Evolutionary conservation across 2,888 invertebrate genomes (phyloP), one percentile per base, ranked within the genome.

Genomic region (Spilarctia lutea): DNA sequence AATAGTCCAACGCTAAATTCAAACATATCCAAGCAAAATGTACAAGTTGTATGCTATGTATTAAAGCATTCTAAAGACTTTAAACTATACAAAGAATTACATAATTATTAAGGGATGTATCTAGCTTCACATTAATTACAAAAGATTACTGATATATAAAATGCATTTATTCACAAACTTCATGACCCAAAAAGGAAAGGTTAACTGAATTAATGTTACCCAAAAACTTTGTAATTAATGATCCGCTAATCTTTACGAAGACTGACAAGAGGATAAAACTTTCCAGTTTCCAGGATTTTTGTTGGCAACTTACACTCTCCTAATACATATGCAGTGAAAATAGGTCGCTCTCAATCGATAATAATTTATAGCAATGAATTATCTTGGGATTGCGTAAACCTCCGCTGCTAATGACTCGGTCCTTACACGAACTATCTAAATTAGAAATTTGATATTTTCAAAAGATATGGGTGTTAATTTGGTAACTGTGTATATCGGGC

Each of bases 191-290:
- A 86, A 87, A 88, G 85, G 85, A 86, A 87, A 89, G 88, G 86
- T 89, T 90, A 88, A 89, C 89, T 85, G 88, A 86, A 89, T 90
- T 88, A 88, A 90, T 89, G 89, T 87, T 87, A 79, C 83, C 83
- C 83, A 83, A 89, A 63, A 91, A 92, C 89, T 92, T 92, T 90
- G 86, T 92, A 90, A 91, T 92, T 90, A 92, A 91, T 91, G 89
- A 90, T 89, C 85, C 88, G 85, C 88, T 91, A 91, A 92, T 92
- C 91, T 91, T 87, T 79, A 83, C 82, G 76, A 81, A 87, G 87
- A 86, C 88, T 90, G 92, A 90, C 89, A 87, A 87, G 88, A 85
- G 85, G 83, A 86, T 83, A 85, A 83, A 87, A 88, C 81, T 86
- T 87, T 83, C 68, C 71, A 73, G 70, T 81, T 80, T 79, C 71